Conservation (phyloP, 2,113 vertebrate species). For the Campylomormyrus numenius region DNA sequence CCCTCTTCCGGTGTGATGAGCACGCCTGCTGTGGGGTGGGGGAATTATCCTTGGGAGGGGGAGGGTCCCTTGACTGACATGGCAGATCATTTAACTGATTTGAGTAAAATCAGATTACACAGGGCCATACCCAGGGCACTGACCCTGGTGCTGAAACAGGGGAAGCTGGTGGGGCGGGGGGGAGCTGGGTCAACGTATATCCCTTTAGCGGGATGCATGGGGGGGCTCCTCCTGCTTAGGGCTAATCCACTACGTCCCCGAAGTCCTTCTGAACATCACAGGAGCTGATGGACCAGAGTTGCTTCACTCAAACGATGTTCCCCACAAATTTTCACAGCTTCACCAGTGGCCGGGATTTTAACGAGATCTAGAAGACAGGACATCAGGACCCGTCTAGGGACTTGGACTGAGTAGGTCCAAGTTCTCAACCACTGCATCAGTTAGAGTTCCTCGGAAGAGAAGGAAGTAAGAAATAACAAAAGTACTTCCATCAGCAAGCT, state of each 20-base stretch:
- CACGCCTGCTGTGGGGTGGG: background rate
- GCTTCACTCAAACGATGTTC: background rate
- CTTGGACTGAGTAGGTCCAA: background rate
- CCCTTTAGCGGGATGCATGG: background rate
- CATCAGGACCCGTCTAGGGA: background rate
- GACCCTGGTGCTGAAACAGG: conserved; percentile 3
- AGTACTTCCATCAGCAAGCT: background rate
- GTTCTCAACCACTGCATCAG: background rate
- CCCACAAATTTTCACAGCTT: background rate
- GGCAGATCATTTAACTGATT: background rate
- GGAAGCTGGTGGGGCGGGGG: background rate
- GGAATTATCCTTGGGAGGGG: background rate
- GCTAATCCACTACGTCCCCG: background rate
- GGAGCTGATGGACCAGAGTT: background rate
- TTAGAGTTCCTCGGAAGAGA: background rate
- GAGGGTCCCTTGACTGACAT: background rate
- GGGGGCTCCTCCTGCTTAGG: background rate
- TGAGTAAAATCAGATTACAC: background rate
- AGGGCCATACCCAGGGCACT: background rate
- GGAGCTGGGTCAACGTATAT: background rate
- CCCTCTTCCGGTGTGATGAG: background rate
- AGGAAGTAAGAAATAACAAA: background rate
- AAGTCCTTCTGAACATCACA: background rate
- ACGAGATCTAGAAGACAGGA: background rate
- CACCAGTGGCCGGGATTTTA: background rate